Percentiles rank a stretch among this genome's conserved stretches.
Conservation (phyloP, 2,113 vertebrate species). For the Recurvirostra avosetta region DNA sequence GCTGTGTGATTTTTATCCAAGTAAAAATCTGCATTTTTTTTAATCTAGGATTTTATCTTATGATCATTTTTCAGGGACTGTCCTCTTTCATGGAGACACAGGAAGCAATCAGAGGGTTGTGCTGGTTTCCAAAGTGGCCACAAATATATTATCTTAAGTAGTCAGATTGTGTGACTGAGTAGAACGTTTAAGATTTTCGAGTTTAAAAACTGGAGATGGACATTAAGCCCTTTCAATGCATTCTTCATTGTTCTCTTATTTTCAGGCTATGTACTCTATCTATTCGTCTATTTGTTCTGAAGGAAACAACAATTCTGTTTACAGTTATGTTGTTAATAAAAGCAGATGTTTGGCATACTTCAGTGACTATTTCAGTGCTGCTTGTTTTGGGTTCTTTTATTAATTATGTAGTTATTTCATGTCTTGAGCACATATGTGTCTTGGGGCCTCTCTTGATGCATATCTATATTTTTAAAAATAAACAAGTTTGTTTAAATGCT, state of each 20-base stretch:
- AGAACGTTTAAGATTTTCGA: not conserved
- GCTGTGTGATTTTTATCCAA: not conserved
- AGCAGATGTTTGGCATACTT: not conserved
- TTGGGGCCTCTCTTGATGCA: not conserved
- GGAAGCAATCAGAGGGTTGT: not conserved
- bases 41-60: not conserved
- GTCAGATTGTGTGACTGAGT: not conserved
- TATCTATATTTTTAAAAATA: not conserved
- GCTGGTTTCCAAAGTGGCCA: not conserved
- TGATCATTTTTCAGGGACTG: not conserved
- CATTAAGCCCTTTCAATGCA: not conserved
- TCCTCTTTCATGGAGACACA: not conserved
- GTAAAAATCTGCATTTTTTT: not conserved
- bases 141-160: not conserved
- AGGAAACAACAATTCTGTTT: not conserved
- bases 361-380: not conserved
- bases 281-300: not conserved
- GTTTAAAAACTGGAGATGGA: not conserved
- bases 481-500: not conserved
- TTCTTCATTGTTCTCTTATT: not conserved
- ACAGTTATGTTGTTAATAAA: not conserved
- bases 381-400: not conserved
- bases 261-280: not conserved
- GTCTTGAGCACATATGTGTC: not conserved
- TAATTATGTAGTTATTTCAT: not conserved